Conservation (phyloP, 2,888 invertebrate species). For the Monoplex corrugatus region DNA sequence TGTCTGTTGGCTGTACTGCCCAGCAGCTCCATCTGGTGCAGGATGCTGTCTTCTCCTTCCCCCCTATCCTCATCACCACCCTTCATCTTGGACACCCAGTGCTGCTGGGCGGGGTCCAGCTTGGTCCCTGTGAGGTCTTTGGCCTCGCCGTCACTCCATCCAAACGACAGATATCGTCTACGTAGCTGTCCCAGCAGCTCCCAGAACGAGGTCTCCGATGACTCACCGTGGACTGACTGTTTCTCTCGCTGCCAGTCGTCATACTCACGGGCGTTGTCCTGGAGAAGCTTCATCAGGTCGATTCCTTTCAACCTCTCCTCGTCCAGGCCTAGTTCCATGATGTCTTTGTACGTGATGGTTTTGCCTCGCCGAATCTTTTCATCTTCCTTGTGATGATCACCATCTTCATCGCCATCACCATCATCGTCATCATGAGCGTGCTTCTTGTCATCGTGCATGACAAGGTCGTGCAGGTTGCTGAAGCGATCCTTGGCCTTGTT, state of each 20-base stretch:
- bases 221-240: neutral
- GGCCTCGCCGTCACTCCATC: conserved; percentile 18
- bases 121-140: conserved; percentile 37
- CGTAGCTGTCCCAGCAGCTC: conserved; percentile 40
- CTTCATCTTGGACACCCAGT: conserved; percentile 27
- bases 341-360: conserved; percentile 47
- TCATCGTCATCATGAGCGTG: neutral
- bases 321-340: conserved; percentile 47
- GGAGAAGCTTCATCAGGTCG: conserved; percentile 41
- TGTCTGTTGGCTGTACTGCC: conserved; percentile 37
- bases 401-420: neutral
- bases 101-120: conserved; percentile 38
- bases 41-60: conserved; percentile 26
- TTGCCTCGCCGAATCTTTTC: conserved; percentile 33
- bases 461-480: conserved; percentile 24
- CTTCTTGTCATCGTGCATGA: conserved; percentile 35
- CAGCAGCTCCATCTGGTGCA: conserved; percentile 40
- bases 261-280: conserved; percentile 39
- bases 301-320: conserved; percentile 31
- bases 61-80: neutral
- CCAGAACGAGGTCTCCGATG: conserved; percentile 41
- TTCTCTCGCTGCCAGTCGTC: conserved; percentile 49
- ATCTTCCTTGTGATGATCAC: neutral
- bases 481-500: conserved; percentile 21
- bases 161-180: conserved; percentile 35